phyloP scores from a whole-genome alignment of 2,888 invertebrate species.

The Ferdinandea cuprea region DNA sequence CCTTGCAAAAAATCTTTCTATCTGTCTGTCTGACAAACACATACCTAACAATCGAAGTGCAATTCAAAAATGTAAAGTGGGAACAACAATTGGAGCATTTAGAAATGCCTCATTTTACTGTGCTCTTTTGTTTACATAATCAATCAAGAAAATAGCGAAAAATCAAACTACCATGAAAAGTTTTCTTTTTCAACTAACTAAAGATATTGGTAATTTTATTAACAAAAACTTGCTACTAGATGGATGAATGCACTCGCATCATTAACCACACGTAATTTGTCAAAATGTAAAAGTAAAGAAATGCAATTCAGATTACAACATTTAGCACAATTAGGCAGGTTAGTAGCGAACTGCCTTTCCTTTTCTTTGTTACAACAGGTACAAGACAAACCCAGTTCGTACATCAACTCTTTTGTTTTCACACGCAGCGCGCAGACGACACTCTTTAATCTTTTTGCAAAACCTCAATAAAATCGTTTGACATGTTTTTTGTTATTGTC shows the following conservation, averaged over 20 bases:
- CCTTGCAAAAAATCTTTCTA: slow-evolving; percentile 51
- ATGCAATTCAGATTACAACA: slow-evolving; percentile 61
- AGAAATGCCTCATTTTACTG: slow-evolving; percentile 10
- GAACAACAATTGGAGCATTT: slow-evolving; percentile 51
- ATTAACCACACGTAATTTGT: slow-evolving; percentile 26
- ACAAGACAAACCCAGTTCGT: slow-evolving; percentile 12
- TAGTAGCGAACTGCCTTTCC: too few relatives aligned
- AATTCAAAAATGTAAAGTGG: not conserved
- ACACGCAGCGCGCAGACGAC: too few relatives aligned
- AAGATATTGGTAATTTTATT: slow-evolving; percentile 47
- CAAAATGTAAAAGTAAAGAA: slow-evolving; percentile 58
- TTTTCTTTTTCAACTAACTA: slow-evolving; percentile 46
- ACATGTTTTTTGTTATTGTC: slow-evolving; percentile 17
- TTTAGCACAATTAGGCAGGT: slow-evolving; percentile 41
- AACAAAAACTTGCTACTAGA: not conserved
- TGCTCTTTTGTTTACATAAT: slow-evolving; percentile 55
- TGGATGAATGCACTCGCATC: slow-evolving; percentile 55
- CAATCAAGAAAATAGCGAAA: slow-evolving; percentile 62
- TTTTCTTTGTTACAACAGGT: not conserved
- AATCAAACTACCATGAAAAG: slow-evolving; percentile 63
- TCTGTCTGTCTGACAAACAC: not conserved
- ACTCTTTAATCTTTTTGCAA: slow-evolving; percentile 25
- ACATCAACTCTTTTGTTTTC: slow-evolving; percentile 54
- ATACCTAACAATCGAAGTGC: slow-evolving; percentile 34
- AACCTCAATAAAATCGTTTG: slow-evolving; percentile 18